Base-by-base conservation (phyloP, 2,888 invertebrate genomes). In the Psylliodes chrysocephalus region DNA sequence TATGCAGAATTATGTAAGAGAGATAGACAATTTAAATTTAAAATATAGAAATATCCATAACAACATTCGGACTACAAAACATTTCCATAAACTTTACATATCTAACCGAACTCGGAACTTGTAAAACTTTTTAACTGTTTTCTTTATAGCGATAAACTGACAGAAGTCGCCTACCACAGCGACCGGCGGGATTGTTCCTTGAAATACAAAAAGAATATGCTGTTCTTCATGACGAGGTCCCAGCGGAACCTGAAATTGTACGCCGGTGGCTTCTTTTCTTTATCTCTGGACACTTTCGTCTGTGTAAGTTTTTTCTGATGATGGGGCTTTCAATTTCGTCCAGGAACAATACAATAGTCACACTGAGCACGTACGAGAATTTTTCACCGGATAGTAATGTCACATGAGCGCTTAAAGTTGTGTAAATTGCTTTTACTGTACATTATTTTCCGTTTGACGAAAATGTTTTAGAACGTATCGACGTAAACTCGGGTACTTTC, bases 271-370 rank as follows among this genome's bases (percentile, higher is more conserved):
- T 78, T 85, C 68, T 82, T 87, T 52, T 82, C 84, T 42, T 82
- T 87, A 46, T 86, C 86, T 0, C 80, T 87, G 14, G 80, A 83
- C 57, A 85, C 86, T 10, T 86, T 85, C 71, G 75, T 84, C 35
- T 82, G 82, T 79, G 86, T 85, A 74, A 82, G 54, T 59, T 49
- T 47, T 47, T 42, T 18, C 18, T 14, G 12, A 42, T 42, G 42
- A 42, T 42, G 42, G n/a, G 7, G 2, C n/a, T 42, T 18, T 42
- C 18, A 18, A 18, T 42, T 42, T 42, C 12, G n/a, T n/a, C 35
- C 35, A 14, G 6, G 10, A 35, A 35, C 14, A 35, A n/a, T 14
- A 10, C 14, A 35, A 35, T 35, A 35, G 12, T 12, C 12, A 3
- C n/a, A 14, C 35, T 1, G 12, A 14, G 14, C 35, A 35, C 35